Base-by-base conservation (phyloP, 2,797 vertebrate genomes). In the Brotogeris chrysoptera region DNA sequence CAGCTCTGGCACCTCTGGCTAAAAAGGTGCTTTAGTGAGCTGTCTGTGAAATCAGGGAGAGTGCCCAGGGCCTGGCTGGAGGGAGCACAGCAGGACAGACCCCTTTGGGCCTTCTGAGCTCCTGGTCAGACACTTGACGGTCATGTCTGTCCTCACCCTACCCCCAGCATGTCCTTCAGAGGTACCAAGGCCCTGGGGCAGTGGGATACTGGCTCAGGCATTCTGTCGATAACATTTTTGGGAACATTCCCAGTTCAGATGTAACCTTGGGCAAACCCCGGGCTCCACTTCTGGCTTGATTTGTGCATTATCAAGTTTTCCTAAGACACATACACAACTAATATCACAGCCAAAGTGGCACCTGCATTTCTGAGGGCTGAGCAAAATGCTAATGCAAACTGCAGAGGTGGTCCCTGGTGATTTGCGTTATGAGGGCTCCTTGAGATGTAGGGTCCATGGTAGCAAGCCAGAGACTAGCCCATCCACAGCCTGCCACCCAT, bases 111-210 rank as follows among this genome's bases (percentile, higher is more conserved):
- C 44, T 39, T 61, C 41, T 60, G 77, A 65, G 15, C 28, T 78
- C 28, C 34, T 0, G 2, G 34, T 49, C 39, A 71, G 36, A 15
- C 16, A 32, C 32, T 36, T 8, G 0, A 6, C 8, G 38, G 15
- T 50, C 30, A 7, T 38, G 11, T 34, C 23, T 81, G 41, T 12
- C 20, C 16, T 43, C 38, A 83, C n/a, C 28, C 72, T 25, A 34
- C 30, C 7, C 12, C 27, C 36, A 72, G 16, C 20, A 43, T 18
- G 11, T 50, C 36, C 39, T 80, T 38, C n/a, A 72, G 84, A 53
- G 36, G 46, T 10, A 50, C 17, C 30, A 44, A 63, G 28, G 52
- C 46, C 10, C 25, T 49, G 9, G 30, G 13, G 23, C 17, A 82
- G 68, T 0, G 0, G 46, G 6, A 53, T 38, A 65, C 30, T 64